Conservation (phyloP, 2,888 invertebrate genomes). For the Melieria crassipennis region DNA sequence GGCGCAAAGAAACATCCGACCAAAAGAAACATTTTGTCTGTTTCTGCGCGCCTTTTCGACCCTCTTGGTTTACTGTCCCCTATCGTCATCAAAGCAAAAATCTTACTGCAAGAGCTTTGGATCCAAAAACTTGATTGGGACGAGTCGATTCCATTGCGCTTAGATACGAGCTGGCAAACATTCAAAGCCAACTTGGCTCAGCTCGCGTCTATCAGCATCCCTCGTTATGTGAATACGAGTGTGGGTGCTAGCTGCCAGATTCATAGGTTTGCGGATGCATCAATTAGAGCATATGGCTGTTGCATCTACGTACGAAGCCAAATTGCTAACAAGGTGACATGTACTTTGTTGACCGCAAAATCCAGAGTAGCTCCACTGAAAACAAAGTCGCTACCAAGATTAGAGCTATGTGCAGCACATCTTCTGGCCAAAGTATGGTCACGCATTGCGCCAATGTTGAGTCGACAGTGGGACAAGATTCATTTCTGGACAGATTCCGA, state of each 20-base stretch:
- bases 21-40: conserved; percentile 32
- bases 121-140: conserved; percentile 20
- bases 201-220: not conserved
- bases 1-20: no score
- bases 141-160: conserved; percentile 10
- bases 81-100: conserved; percentile 18
- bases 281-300: conserved; percentile 1
- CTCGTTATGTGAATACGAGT: not conserved
- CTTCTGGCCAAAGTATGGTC: not conserved
- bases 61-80: conserved; percentile 28
- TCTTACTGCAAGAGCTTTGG: conserved; percentile 33
- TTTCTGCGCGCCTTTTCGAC: conserved; percentile 30
- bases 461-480: no score
- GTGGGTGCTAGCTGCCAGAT: no score
- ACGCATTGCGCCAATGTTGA: no score
- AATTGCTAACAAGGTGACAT: conserved; percentile 1
- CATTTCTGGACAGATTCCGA: not conserved
- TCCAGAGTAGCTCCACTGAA: conserved; percentile 38
- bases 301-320: conserved; percentile 15
- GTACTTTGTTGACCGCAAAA: conserved; percentile 29
- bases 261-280: no score
- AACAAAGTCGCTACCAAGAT: conserved; percentile 29
- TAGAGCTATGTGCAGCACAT: conserved; percentile 36
- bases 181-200: not conserved
- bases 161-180: not conserved